These are phyloP conservation scores for Crematogaster levior DNA, from an alignment of 2,888 invertebrate species.

Conservation along the genomic window DNA sequence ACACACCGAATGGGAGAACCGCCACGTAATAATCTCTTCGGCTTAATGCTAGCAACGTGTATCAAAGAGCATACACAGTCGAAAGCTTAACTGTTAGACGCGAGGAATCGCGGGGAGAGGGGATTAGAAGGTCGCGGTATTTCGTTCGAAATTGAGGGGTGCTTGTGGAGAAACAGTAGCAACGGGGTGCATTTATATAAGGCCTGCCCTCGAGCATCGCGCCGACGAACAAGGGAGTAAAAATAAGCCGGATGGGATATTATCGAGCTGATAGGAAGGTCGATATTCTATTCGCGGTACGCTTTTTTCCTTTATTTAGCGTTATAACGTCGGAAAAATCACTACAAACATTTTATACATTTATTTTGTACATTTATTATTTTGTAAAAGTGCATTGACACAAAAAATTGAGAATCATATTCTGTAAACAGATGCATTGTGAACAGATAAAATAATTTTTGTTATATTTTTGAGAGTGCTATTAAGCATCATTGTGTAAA, in stretches of 20 bases:
- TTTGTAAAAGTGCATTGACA: not conserved
- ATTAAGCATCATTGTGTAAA: not conserved
- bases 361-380: too few relatives aligned
- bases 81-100: slow-evolving; percentile 52
- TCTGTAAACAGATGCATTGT: too few relatives aligned
- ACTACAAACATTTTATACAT: not conserved
- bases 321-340: not conserved
- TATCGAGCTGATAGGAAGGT: slow-evolving; percentile 70
- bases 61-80: slow-evolving; percentile 39
- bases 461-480: not conserved
- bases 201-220: slow-evolving; percentile 56
- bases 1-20: slow-evolving; percentile 23
- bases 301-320: not conserved
- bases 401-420: not conserved
- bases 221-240: slow-evolving; percentile 57
- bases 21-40: slow-evolving; percentile 59
- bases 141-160: slow-evolving; percentile 48
- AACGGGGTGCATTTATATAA: slow-evolving; percentile 80
- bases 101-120: slow-evolving; percentile 28
- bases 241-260: slow-evolving; percentile 76
- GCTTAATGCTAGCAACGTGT: slow-evolving; percentile 53
- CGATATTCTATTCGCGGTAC: slow-evolving; percentile 21
- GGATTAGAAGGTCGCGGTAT: slow-evolving; percentile 63
- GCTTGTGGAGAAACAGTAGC: slow-evolving; percentile 56
- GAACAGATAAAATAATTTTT: not conserved